Percentiles rank a stretch among this genome's conserved stretches.
Conservation (phyloP, 2,797 vertebrate genomes). For the Fundulus diaphanus region DNA sequence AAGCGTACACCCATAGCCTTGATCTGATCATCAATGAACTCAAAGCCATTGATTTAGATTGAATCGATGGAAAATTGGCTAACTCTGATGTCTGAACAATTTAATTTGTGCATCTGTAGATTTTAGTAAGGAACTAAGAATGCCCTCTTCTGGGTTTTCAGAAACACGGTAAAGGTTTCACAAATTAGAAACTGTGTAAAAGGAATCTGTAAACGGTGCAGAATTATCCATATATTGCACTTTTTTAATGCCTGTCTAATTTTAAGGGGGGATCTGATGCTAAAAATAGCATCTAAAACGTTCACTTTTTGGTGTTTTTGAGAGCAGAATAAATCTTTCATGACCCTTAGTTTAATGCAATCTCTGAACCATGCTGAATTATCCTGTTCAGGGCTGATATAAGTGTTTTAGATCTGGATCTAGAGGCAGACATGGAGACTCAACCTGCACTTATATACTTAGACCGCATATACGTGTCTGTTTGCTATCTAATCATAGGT, state of each 20-base stretch:
- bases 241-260: not conserved
- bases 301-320: not conserved
- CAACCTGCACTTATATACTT: not conserved
- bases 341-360: not conserved
- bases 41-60: not conserved
- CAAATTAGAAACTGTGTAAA: not conserved
- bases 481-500: not conserved
- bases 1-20: not conserved
- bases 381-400: not conserved
- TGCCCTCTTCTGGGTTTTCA: not conserved
- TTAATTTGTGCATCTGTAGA: not conserved
- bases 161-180: not conserved
- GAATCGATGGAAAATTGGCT: not conserved
- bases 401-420: not conserved
- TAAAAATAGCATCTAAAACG: not conserved
- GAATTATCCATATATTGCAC: not conserved
- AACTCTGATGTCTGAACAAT: not conserved
- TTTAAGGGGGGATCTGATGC: not conserved
- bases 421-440: not conserved
- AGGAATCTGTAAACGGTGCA: not conserved
- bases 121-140: not conserved
- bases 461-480: too few relatives aligned
- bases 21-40: not conserved
- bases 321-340: not conserved
- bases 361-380: not conserved